phyloP scores from a whole-genome alignment of 2,797 vertebrate species.

The Aplochiton taeniatus region DNA sequence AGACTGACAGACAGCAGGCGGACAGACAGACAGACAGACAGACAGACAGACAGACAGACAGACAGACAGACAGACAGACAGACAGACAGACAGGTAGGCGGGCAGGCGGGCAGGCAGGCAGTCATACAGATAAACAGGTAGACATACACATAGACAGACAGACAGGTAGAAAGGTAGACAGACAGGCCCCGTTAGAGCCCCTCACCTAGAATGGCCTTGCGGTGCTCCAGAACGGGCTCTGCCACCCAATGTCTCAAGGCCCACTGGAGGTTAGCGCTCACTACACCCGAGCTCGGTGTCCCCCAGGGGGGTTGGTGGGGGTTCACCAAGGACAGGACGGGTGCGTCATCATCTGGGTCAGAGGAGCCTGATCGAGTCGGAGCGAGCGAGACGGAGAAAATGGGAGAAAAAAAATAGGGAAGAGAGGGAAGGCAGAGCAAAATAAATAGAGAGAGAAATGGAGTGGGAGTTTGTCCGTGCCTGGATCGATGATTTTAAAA shows the following conservation, averaged over 20 bases:
- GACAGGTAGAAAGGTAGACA: not conserved
- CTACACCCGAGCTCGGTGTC: constrained; percentile 74
- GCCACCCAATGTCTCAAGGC: constrained; percentile 85
- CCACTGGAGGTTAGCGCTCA: constrained; percentile 85
- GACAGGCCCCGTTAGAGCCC: not conserved
- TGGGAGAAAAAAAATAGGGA: constrained; percentile 24
- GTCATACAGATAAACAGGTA: too few relatives aligned
- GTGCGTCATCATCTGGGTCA: constrained; percentile 81
- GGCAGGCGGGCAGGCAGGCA: too few relatives aligned
- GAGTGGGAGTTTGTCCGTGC: too few relatives aligned
- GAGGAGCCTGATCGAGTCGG: constrained; percentile 67
- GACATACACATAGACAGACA: too few relatives aligned
- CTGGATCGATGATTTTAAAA: too few relatives aligned
- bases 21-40: too few relatives aligned
- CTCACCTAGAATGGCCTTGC: constrained; percentile 88
- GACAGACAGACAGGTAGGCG: too few relatives aligned
- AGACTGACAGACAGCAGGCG: too few relatives aligned
- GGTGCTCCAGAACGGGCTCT: constrained; percentile 84
- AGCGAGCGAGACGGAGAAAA: constrained; percentile 28
- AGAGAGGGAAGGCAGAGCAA: constrained; percentile 20
- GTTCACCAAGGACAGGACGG: constrained; percentile 80
- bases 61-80: too few relatives aligned
- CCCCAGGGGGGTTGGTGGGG: constrained; percentile 61
- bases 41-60: too few relatives aligned
- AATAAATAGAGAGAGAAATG: constrained; percentile 18